These are phyloP conservation scores for Malurus cyaneus DNA, from an alignment of 2,113 vertebrate species.

Conservation along the genomic window DNA sequence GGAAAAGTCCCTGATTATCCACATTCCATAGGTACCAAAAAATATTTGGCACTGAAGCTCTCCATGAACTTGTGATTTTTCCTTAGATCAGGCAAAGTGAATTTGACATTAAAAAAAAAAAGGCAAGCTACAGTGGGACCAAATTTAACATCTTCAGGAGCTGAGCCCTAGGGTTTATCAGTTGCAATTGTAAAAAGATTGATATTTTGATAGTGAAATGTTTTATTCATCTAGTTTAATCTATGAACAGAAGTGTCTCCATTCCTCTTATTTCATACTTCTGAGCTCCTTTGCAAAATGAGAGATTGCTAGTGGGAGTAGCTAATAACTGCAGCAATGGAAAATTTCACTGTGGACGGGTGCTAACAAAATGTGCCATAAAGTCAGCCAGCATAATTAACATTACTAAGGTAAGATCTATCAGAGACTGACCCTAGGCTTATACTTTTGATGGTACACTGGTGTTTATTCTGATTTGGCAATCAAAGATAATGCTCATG, in stretches of 20 bases:
- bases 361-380: conserved; percentile 53
- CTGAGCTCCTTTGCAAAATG: conserved; percentile 60
- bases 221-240: background rate
- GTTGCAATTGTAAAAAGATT: background rate
- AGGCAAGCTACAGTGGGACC: background rate
- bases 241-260: background rate
- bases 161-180: background rate
- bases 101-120: background rate
- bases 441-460: background rate
- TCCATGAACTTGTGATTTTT: background rate
- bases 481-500: background rate
- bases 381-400: conserved; percentile 54
- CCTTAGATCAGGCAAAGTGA: background rate
- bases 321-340: conserved; percentile 57
- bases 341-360: conserved; percentile 62
- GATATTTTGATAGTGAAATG: background rate
- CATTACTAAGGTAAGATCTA: conserved; percentile 61
- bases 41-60: background rate
- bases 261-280: conserved; percentile 50
- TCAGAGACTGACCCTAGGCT: background rate
- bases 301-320: conserved; percentile 59
- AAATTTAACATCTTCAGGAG: background rate
- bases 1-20: background rate
- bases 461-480: background rate
- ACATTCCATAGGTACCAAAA: background rate